Conservation (phyloP, 2,113 vertebrate species). For the Mesitornis unicolor region DNA sequence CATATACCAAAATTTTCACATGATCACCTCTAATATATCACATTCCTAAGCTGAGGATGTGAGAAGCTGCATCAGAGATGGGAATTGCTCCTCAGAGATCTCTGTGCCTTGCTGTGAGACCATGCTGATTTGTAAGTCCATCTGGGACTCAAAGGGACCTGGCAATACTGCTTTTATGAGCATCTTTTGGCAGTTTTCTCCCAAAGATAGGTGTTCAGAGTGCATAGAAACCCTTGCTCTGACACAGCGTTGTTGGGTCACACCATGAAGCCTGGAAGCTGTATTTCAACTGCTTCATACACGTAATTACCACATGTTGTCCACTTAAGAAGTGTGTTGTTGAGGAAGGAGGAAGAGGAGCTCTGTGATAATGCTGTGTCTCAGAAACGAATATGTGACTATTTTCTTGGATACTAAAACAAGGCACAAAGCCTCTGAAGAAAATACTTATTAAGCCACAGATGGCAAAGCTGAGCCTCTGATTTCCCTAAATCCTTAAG, state of each 20-base stretch:
- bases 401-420: slow-evolving; percentile 48
- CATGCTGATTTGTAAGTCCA: neutral
- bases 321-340: neutral
- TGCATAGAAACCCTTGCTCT: neutral
- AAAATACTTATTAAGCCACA: slow-evolving; percentile 71
- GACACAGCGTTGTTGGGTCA: neutral
- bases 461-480: slow-evolving; percentile 64
- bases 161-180: neutral
- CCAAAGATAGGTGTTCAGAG: neutral
- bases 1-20: neutral
- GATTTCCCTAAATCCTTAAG: slow-evolving; percentile 73
- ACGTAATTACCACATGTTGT: neutral
- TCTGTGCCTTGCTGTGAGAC: neutral
- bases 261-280: neutral
- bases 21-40: neutral
- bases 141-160: neutral
- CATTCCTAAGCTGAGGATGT: neutral
- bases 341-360: neutral
- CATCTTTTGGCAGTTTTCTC: neutral
- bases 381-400: neutral
- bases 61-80: neutral
- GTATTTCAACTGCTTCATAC: neutral
- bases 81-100: neutral
- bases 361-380: neutral
- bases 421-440: slow-evolving; percentile 32